These are phyloP conservation scores for Epinephelus moara DNA, from an alignment of 2,113 vertebrate species.

Conservation along the genomic window DNA sequence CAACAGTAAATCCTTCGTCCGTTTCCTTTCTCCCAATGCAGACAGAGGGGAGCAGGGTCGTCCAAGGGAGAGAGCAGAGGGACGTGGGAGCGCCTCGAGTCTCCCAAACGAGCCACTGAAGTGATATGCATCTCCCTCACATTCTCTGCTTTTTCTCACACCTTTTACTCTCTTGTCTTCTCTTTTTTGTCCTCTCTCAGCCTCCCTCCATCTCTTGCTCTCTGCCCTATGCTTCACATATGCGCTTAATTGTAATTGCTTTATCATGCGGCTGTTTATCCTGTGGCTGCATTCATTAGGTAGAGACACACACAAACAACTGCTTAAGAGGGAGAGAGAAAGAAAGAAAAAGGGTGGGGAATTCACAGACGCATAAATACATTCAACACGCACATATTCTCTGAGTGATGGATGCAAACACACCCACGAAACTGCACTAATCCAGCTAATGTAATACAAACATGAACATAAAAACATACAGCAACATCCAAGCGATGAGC, in stretches of 20 bases:
- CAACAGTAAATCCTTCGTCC: slow-evolving; percentile 89
- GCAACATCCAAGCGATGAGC: slow-evolving; percentile 37
- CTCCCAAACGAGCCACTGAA: slow-evolving; percentile 49
- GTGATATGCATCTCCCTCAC: slow-evolving; percentile 43
- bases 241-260: slow-evolving; percentile 45
- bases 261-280: slow-evolving; percentile 51
- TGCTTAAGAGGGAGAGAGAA: slow-evolving; percentile 24
- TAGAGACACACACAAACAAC: slow-evolving; percentile 55
- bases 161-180: slow-evolving; percentile 29
- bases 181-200: background rate
- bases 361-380: slow-evolving; percentile 42
- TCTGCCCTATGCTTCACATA: slow-evolving; percentile 28
- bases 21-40: slow-evolving; percentile 84
- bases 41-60: slow-evolving; percentile 76
- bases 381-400: slow-evolving; percentile 40
- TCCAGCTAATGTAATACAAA: slow-evolving; percentile 50
- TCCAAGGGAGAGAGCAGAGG: slow-evolving; percentile 67
- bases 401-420: slow-evolving; percentile 46
- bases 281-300: slow-evolving; percentile 46
- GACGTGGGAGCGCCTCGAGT: slow-evolving; percentile 74
- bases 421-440: slow-evolving; percentile 37
- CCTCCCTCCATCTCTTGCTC: background rate
- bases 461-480: slow-evolving; percentile 44
- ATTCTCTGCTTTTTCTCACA: slow-evolving; percentile 55
- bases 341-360: slow-evolving; percentile 35